Base-by-base conservation (phyloP, 2,888 invertebrate species). In the Lasioglossum malachurum region DNA sequence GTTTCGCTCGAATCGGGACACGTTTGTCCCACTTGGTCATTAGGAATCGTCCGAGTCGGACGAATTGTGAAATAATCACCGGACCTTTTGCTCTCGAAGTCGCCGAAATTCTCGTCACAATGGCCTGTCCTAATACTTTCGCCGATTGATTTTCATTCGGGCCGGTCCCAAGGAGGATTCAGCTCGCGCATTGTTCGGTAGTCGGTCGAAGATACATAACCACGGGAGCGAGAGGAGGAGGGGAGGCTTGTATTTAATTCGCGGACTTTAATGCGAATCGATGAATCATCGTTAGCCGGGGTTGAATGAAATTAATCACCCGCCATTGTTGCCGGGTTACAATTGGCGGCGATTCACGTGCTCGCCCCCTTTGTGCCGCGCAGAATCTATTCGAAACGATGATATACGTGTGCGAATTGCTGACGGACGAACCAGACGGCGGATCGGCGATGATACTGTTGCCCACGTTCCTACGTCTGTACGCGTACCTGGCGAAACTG, bases 391-490 rank as follows among this genome's bases (percentile, higher is more conserved):
- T 97, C 5, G 97, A 97, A 93, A 97, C 98, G 5, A 97, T 98
- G 97, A 97, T 97, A 80, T 96, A 97, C 87, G 96, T 98, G 57
- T 98, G 98, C 95, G 98, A 98, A 94, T 96, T 98, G 4, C 95
- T 98, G 86, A 98, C 98, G 4, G 97, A 97, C 87, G 98, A 98
- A 93, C 97, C 98, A 0, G 98, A 98, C 87, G 98, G 98, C 19
- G 98, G 98, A 0, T 97, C 97, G 0, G 97, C 98, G 0, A 97
- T 97, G 90, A 97, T 98, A 77, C 96, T 97, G 0, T 94, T 97
- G 35, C 95, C 96, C 75, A 96, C 96, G 73, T 97, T 98, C 93
- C 93, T 97, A 27, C 95, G 95, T 73, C 96, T 97, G 80, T 95
- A 94, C 89, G 91, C 85, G 84, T 94, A 93, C 84, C 92, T 95